Conservation (phyloP, 1,140 invertebrate genomes). For the Eumeta japonica region DNA sequence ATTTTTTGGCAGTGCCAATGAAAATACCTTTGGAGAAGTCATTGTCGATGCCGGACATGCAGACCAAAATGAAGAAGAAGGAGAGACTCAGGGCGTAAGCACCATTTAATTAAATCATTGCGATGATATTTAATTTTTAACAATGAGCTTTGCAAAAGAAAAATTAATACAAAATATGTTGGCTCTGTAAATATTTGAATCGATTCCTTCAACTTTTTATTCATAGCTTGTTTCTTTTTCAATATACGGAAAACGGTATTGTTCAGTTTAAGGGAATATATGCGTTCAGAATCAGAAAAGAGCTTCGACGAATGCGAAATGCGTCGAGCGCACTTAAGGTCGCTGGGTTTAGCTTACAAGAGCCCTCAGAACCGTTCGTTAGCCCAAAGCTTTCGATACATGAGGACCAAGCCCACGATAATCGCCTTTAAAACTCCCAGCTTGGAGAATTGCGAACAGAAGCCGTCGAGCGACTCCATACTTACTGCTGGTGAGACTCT, state of each 20-base stretch:
- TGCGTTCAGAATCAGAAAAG: conserved; percentile 75
- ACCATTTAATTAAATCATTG: no score
- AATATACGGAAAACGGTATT: not conserved
- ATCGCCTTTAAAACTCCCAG: conserved; percentile 81
- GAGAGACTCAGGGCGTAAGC: conserved; percentile 69
- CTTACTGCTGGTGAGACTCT: conserved; percentile 54
- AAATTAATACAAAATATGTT: not conserved
- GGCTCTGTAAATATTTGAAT: not conserved
- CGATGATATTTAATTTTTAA: no score
- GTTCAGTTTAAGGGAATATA: conserved; percentile 67
- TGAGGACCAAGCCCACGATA: conserved; percentile 83
- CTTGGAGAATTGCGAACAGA: conserved; percentile 65
- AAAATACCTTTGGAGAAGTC: conserved; percentile 73
- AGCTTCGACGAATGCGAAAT: conserved; percentile 71
- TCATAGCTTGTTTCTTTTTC: not conserved
- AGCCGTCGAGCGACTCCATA: conserved; percentile 56
- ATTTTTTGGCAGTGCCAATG: conserved; percentile 39
- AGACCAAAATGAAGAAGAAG: conserved; percentile 63
- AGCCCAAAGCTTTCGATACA: conserved; percentile 80
- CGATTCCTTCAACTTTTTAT: not conserved
- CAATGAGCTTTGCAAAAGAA: not conserved
- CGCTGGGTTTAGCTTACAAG: conserved; percentile 67
- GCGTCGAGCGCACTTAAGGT: conserved; percentile 62
- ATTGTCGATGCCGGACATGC: conserved; percentile 79
- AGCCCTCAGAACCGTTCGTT: conserved; percentile 75